Conservation (phyloP, 2,888 invertebrate genomes). For the Dryadula phaetusa region DNA sequence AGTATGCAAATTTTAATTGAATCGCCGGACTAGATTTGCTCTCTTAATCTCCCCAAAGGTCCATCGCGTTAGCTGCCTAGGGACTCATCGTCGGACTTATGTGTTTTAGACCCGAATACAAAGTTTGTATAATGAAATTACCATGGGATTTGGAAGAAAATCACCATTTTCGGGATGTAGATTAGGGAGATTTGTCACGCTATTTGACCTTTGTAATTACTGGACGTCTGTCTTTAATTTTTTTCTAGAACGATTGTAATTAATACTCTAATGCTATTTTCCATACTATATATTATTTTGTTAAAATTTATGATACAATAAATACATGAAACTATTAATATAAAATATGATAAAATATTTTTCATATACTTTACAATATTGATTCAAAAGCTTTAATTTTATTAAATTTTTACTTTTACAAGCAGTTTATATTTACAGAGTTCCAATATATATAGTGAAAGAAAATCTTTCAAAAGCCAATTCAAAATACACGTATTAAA, state of each 20-base stretch:
- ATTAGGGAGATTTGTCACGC: constrained; percentile 31
- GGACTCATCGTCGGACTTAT: constrained; percentile 54
- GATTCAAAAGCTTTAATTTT: too few relatives aligned
- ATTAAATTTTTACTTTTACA: too few relatives aligned
- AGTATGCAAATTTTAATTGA: constrained; percentile 75
- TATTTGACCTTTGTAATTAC: constrained; percentile 26
- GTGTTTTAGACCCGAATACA: constrained; percentile 48
- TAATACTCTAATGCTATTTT: background rate
- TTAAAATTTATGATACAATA: too few relatives aligned
- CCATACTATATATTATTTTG: too few relatives aligned
- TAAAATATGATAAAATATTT: too few relatives aligned
- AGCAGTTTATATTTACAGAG: too few relatives aligned
- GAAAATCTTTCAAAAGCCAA: too few relatives aligned
- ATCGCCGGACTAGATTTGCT: constrained; percentile 64
- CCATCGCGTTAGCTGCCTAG: constrained; percentile 50
- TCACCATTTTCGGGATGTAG: constrained; percentile 33
- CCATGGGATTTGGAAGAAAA: constrained; percentile 38
- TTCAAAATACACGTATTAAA: too few relatives aligned
- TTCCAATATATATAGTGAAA: too few relatives aligned
- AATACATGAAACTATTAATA: too few relatives aligned
- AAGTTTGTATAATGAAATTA: constrained; percentile 47
- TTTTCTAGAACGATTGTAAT: background rate
- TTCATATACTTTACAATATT: too few relatives aligned
- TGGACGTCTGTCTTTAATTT: background rate
- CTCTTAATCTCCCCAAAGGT: constrained; percentile 53